These are phyloP conservation scores for Casuarius casuarius DNA, from an alignment of 2,113 vertebrate species.

Conservation along the genomic window DNA sequence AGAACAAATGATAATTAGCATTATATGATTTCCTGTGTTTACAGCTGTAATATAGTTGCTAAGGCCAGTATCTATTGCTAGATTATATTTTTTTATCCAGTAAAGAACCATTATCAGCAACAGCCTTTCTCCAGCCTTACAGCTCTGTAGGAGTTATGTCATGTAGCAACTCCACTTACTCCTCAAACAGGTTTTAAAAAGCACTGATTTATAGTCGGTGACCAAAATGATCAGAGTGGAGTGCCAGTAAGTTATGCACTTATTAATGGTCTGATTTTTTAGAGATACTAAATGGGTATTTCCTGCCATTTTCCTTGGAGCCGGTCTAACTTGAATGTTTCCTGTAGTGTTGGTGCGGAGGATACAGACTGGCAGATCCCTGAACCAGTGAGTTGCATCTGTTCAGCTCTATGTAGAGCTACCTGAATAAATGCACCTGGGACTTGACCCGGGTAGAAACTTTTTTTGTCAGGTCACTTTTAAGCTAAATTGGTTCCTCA, in stretches of 20 bases:
- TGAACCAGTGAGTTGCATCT: neutral
- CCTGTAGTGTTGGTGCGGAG: too few species aligned
- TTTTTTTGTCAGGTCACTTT: neutral
- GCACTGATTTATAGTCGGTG: too few species aligned
- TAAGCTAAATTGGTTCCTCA: neutral
- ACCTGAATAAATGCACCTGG: neutral
- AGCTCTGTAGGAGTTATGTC: neutral
- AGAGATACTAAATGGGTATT: neutral
- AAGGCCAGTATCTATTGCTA: neutral
- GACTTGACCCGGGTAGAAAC: neutral
- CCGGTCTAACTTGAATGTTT: neutral
- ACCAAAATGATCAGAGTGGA: neutral
- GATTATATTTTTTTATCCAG: neutral
- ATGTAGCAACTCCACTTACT: neutral
- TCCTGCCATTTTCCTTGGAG: neutral
- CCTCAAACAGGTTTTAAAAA: neutral
- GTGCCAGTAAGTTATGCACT: neutral
- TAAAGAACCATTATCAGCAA: neutral
- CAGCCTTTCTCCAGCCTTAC: neutral
- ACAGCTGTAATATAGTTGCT: neutral
- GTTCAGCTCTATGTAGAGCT: neutral
- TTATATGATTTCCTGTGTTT: neutral
- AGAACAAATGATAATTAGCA: constrained; percentile 26
- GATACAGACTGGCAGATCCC: neutral
- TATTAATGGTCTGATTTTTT: neutral